Conservation (phyloP, 2,888 invertebrate genomes). For the Synanthedon myopaeformis region DNA sequence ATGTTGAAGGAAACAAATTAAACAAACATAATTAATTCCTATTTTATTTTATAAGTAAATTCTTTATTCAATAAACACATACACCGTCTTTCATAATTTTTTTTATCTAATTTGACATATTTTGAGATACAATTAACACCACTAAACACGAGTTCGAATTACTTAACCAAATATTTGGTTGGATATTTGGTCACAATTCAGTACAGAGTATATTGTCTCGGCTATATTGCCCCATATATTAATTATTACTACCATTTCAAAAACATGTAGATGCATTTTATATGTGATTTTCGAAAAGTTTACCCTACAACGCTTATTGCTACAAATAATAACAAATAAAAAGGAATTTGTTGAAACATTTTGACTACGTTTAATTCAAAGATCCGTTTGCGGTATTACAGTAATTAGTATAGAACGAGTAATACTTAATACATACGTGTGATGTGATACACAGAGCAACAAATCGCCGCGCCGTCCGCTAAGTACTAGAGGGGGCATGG, state of each 20-base stretch:
- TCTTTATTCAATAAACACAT: conserved; percentile 55
- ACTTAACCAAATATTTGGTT: conserved; percentile 55
- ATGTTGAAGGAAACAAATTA: too few relatives aligned
- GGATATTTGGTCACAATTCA: conserved; percentile 53
- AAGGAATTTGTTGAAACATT: conserved; percentile 17
- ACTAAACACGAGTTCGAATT: conserved; percentile 38
- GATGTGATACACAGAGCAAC: not conserved
- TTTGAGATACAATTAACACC: conserved; percentile 39
- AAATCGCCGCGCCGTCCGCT: too few relatives aligned
- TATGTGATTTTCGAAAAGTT: not conserved
- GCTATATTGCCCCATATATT: conserved; percentile 26
- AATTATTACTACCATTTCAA: conserved; percentile 23
- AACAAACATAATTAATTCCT: not conserved
- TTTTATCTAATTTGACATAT: conserved; percentile 51
- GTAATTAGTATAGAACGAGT: too few relatives aligned
- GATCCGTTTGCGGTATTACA: too few relatives aligned
- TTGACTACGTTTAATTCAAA: conserved; percentile 1
- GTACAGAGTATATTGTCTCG: conserved; percentile 47
- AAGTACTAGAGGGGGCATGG: too few relatives aligned
- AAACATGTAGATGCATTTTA: conserved; percentile 8
- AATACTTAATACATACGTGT: conserved; percentile 7
- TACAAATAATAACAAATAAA: not conserved
- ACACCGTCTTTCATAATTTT: conserved; percentile 31
- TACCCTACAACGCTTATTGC: not conserved
- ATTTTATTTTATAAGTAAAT: conserved; percentile 41